phyloP scores from a whole-genome alignment of 2,113 vertebrate species.

The Rana temporaria region DNA sequence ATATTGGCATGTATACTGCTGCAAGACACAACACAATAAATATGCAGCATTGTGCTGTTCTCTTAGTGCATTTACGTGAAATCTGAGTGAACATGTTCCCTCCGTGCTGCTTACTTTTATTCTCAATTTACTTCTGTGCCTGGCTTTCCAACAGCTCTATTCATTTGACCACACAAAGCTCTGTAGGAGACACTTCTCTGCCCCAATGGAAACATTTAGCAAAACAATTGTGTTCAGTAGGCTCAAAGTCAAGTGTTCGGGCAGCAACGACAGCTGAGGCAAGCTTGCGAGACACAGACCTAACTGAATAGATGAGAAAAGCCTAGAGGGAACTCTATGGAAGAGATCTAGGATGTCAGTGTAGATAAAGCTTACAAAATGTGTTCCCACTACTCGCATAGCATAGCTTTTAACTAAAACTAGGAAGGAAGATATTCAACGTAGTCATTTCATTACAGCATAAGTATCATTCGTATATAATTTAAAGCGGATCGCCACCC shows the following conservation, averaged over 20 bases:
- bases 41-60: not conserved
- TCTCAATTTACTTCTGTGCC: not conserved
- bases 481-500: too few relatives aligned
- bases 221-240: constrained; percentile 18
- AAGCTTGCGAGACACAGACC: not conserved
- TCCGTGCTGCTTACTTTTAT: not conserved
- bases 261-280: not conserved
- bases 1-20: too few relatives aligned
- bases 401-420: too few relatives aligned
- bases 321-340: constrained; percentile 17
- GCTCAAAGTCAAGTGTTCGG: constrained; percentile 41
- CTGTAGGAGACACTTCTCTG: constrained; percentile 28
- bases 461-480: too few relatives aligned
- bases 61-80: not conserved
- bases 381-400: not conserved
- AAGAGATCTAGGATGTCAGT: not conserved
- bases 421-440: too few relatives aligned
- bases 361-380: not conserved
- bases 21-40: too few relatives aligned
- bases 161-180: constrained; percentile 25
- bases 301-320: constrained; percentile 6
- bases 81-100: not conserved
- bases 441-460: too few relatives aligned
- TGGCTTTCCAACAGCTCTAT: constrained; percentile 3
- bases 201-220: constrained; percentile 9